Base-by-base conservation (phyloP, 2,113 vertebrate genomes). In the Pipa parva region DNA sequence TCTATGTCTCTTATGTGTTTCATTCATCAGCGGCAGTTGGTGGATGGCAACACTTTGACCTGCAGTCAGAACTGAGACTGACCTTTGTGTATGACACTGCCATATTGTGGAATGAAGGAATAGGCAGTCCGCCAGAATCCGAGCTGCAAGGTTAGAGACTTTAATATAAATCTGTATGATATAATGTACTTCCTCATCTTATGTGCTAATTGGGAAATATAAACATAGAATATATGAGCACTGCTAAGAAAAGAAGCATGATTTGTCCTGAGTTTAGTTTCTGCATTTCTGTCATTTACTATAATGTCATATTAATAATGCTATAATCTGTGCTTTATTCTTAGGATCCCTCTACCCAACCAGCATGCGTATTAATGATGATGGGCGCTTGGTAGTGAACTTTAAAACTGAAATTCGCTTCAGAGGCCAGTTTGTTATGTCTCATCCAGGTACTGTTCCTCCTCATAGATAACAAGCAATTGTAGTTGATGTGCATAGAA, bases 1-100 rank as follows among this genome's bases (percentile, higher is more conserved):
- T 91, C 18, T 84, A 74, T 5, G 85, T 89, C 71, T 90, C 89
- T 63, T 91, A 87, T 3, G 80, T 89, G 59, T 90, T 88, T 78
- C 87, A 86, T 77, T 87, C 83, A 5, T 83, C 84, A 1, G 87
- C 82, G 63, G 82, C 84, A 1, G 63, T 75, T 17, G 84, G 88
- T 28, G 85, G 80, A 63, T 92, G 88, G 91, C 86, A 88, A 76
- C 87, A 88, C 77, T 92, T 90, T 71, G 90, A 91, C 76, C 79
- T 91, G 65, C 85, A 83, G 65, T 88, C 85, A 1, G 88, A 92
- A 71, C 73, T 91, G 67, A 83, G 81, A 56, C 81, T 88, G 71
- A 90, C 89, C 36, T 91, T 90, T 55, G 85, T 90, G 29, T 91
- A 90, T 1, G 82, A 90, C 49, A 90, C 84, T 0, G 87, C 89